These are phyloP conservation scores for Dione vanillae DNA, from an alignment of 2,888 invertebrate species.

Conservation along the genomic window DNA sequence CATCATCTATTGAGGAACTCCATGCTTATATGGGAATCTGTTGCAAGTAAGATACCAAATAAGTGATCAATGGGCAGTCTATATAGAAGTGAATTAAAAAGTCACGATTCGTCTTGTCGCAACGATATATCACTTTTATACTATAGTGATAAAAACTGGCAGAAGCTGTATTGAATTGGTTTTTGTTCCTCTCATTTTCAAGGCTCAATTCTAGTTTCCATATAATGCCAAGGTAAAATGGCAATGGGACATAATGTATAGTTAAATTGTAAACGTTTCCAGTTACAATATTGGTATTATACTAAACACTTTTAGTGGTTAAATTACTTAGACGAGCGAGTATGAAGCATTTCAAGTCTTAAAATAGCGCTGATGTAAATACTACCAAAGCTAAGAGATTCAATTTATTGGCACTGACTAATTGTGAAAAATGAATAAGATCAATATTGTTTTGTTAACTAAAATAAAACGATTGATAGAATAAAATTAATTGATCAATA, in stretches of 20 bases:
- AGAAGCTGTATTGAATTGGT: conserved; percentile 57
- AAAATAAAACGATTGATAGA: background rate
- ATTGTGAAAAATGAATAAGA: conserved; percentile 27
- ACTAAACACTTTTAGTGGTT: background rate
- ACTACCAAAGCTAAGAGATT: conserved; percentile 26
- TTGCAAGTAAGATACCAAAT: conserved; percentile 14
- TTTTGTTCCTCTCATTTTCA: conserved; percentile 58
- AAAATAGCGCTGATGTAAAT: conserved; percentile 22
- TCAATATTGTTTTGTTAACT: background rate
- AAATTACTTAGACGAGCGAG: background rate
- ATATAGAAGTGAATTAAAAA: conserved; percentile 48
- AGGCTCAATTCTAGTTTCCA: conserved; percentile 66
- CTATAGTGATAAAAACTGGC: conserved; percentile 56
- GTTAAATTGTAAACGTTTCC: background rate
- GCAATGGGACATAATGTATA: background rate
- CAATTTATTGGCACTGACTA: conserved; percentile 30
- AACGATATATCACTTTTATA: conserved; percentile 23
- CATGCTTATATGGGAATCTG: conserved; percentile 1
- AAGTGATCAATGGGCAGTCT: conserved; percentile 1
- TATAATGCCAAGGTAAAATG: conserved; percentile 21
- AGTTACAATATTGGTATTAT: background rate
- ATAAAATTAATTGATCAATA: background rate
- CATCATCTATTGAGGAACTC: conserved; percentile 10
- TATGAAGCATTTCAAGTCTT: conserved; percentile 9
- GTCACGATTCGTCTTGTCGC: conserved; percentile 51